Percentiles rank a stretch among this genome's conserved stretches.
Conservation (phyloP, 2,888 invertebrate genomes). For the Leptinotarsa peninsularis region DNA sequence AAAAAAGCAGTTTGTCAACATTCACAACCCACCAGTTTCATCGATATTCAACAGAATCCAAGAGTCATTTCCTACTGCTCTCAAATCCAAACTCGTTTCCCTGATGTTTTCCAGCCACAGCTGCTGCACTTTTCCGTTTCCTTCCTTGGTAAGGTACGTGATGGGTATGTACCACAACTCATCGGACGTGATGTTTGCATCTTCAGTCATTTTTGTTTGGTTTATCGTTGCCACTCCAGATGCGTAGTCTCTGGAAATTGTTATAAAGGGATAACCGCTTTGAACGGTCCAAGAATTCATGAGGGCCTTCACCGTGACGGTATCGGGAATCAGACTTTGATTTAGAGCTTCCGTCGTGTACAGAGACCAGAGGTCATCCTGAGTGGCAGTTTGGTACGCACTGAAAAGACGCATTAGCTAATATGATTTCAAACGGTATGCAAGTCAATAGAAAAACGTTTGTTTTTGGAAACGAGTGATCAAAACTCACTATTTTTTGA, state of each 20-base stretch:
- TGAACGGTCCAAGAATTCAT: constrained; percentile 82
- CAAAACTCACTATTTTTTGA: constrained; percentile 69
- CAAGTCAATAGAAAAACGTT: neutral
- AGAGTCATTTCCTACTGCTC: constrained; percentile 55
- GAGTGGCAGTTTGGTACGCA: constrained; percentile 73
- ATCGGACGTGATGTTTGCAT: constrained; percentile 48
- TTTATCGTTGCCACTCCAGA: constrained; percentile 65
- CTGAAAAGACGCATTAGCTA: constrained; percentile 58
- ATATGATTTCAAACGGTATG: too few relatives aligned
- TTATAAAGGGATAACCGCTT: constrained; percentile 76
- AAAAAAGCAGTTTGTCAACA: too few relatives aligned
- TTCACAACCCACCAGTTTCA: constrained; percentile 67
- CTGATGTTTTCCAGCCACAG: constrained; percentile 57
- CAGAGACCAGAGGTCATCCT: constrained; percentile 76
- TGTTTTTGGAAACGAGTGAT: neutral
- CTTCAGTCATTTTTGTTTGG: constrained; percentile 66
- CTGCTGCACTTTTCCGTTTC: constrained; percentile 43
- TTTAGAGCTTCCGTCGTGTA: constrained; percentile 64
- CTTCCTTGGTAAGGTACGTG: constrained; percentile 64
- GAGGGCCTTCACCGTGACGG: constrained; percentile 70
- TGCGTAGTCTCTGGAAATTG: constrained; percentile 70
- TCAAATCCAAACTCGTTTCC: constrained; percentile 55
- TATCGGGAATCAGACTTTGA: constrained; percentile 60
- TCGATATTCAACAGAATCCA: constrained; percentile 75
- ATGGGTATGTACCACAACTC: constrained; percentile 73